Conservation (phyloP, 2,113 vertebrate species). For the Leucoraja erinaceus region DNA sequence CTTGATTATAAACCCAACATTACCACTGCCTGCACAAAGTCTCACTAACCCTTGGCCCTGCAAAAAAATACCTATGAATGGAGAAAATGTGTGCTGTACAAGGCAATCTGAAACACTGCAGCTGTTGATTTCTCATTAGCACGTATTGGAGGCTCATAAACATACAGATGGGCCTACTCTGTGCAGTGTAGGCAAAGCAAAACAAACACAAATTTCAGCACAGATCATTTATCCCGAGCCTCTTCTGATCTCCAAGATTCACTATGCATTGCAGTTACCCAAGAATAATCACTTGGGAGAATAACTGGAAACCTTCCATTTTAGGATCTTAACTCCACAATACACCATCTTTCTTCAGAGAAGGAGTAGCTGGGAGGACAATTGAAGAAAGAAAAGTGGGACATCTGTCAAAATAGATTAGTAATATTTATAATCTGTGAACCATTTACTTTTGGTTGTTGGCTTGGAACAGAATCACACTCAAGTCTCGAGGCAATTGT, state of each 20-base stretch:
- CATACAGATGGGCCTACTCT: not conserved
- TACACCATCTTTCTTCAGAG: not conserved
- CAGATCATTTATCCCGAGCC: not conserved
- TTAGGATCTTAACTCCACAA: not conserved
- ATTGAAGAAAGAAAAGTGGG: not conserved
- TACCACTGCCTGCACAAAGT: not conserved
- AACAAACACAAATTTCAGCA: not conserved
- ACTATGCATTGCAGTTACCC: not conserved
- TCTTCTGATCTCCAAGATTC: not conserved
- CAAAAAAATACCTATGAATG: not conserved
- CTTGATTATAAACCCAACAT: not conserved
- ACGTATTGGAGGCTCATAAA: not conserved
- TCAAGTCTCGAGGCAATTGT: constrained; percentile 21
- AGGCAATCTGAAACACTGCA: not conserved
- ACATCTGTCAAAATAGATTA: not conserved
- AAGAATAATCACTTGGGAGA: not conserved
- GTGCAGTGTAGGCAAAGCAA: too few species aligned
- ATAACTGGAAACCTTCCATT: not conserved
- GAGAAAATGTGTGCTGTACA: not conserved
- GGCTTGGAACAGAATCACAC: not conserved
- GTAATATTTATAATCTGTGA: constrained; percentile 10
- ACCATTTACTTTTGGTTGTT: not conserved
- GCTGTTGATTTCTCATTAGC: not conserved
- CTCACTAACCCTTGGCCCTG: not conserved
- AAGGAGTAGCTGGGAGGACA: not conserved